phyloP scores from a whole-genome alignment of 2,797 vertebrate species.

The Coracias cyanogaster region DNA sequence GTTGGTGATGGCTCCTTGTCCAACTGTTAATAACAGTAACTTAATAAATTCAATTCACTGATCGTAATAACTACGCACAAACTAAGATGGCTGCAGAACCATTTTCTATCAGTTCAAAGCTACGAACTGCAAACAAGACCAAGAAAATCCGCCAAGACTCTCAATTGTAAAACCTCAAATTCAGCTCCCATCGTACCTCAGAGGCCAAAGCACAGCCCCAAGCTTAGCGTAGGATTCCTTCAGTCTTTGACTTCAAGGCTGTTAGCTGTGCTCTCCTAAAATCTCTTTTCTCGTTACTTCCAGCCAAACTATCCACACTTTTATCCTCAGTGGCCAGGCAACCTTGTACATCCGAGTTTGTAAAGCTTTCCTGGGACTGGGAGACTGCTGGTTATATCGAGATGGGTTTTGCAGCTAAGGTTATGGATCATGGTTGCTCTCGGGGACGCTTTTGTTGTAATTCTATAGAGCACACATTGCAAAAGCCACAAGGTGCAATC shows the following conservation, averaged over 20 bases:
- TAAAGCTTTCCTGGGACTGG: neutral
- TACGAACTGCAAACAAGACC: neutral
- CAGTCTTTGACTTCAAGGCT: neutral
- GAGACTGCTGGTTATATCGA: neutral
- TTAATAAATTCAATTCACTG: neutral
- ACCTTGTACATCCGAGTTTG: accelerated
- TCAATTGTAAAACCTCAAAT: neutral
- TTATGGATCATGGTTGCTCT: neutral
- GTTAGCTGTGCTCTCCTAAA: neutral
- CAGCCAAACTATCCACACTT: neutral
- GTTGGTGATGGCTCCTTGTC: accelerated
- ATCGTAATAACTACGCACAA: neutral
- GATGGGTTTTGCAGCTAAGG: neutral
- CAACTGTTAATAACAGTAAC: neutral
- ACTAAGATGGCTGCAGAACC: neutral
- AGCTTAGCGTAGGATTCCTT: accelerated
- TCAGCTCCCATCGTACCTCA: neutral
- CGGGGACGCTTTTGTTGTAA: neutral
- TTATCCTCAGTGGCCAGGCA: neutral
- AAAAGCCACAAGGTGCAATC: neutral
- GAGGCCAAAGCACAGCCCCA: neutral
- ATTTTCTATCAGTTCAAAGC: neutral
- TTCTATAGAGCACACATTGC: neutral
- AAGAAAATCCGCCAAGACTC: neutral
- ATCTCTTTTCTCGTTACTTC: neutral